These are phyloP conservation scores for Acanthisitta chloris DNA, from an alignment of 2,113 vertebrate genomes.

Conservation along the genomic window DNA sequence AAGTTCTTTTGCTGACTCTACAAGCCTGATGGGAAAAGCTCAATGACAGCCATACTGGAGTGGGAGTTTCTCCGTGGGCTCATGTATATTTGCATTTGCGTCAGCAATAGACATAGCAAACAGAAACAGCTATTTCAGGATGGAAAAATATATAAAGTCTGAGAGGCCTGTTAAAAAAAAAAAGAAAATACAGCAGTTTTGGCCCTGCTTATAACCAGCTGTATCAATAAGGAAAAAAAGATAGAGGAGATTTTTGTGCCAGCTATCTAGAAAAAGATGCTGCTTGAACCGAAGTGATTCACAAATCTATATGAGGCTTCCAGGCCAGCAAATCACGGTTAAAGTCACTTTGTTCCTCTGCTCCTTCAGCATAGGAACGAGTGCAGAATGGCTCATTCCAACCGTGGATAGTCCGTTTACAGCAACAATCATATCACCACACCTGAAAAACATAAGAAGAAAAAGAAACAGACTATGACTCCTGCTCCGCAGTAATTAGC, in stretches of 20 bases:
- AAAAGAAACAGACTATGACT: neutral
- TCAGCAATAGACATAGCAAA: neutral
- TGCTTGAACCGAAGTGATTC: neutral
- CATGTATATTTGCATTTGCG: neutral
- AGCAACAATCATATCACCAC: constrained; percentile 97
- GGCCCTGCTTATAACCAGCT: constrained; percentile 70
- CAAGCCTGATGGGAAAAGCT: neutral
- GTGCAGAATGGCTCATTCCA: constrained; percentile 96
- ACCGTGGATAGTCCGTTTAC: constrained; percentile 93
- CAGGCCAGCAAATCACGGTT: constrained; percentile 96
- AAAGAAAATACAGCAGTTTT: constrained; percentile 41
- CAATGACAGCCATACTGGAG: neutral
- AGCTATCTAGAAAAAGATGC: constrained; percentile 24
- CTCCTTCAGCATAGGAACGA: constrained; percentile 98
- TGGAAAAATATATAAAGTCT: constrained; percentile 8
- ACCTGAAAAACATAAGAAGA: constrained; percentile 73
- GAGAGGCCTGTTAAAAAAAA: neutral
- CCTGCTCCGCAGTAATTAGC: neutral
- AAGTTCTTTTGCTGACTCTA: neutral
- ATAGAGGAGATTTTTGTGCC: constrained; percentile 27
- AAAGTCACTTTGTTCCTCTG: constrained; percentile 94
- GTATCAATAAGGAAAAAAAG: constrained; percentile 9
- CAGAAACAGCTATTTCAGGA: constrained; percentile 30
- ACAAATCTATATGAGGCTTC: constrained; percentile 83
- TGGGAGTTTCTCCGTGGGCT: neutral